Percentiles rank a stretch among this genome's conserved stretches.
Evolutionary conservation across 2,113 vertebrate species (phyloP).

Genomic region (Prochilodus magdalenae): DNA sequence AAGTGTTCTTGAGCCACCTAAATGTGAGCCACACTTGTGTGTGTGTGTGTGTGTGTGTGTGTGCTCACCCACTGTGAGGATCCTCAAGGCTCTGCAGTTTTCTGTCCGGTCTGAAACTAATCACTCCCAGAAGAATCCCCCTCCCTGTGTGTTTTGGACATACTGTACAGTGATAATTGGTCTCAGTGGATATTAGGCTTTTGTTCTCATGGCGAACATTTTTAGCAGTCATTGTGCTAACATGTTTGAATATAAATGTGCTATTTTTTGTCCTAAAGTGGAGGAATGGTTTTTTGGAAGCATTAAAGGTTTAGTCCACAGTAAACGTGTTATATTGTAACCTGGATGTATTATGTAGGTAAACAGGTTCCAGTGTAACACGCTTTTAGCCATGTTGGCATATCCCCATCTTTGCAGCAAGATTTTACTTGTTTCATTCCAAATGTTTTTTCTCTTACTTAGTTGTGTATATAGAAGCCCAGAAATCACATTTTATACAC

Average conservation of each 20-base stretch:
- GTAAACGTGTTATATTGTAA: too few species aligned
- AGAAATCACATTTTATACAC: too few species aligned
- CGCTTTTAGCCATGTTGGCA: too few species aligned
- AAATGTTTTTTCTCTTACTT: too few species aligned
- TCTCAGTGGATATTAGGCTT: background rate
- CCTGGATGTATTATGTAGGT: too few species aligned
- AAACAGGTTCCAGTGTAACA: too few species aligned
- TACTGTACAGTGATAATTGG: constrained; percentile 2
- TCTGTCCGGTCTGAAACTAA: background rate
- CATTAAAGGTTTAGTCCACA: background rate
- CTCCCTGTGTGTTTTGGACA: background rate
- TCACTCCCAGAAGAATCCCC: background rate
- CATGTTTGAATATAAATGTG: background rate
- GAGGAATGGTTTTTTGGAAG: background rate
- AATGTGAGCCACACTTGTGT: background rate
- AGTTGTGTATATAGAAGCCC: too few species aligned
- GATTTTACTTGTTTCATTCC: too few species aligned
- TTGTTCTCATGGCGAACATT: background rate
- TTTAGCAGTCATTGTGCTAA: background rate
- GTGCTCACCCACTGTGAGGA: background rate
- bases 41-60: background rate
- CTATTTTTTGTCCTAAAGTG: background rate
- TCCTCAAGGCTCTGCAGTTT: background rate
- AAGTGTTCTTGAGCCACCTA: background rate
- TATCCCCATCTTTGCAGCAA: too few species aligned